Base-by-base conservation (phyloP, 2,888 invertebrate species). In the Scelioninae gen. 2 region DNA sequence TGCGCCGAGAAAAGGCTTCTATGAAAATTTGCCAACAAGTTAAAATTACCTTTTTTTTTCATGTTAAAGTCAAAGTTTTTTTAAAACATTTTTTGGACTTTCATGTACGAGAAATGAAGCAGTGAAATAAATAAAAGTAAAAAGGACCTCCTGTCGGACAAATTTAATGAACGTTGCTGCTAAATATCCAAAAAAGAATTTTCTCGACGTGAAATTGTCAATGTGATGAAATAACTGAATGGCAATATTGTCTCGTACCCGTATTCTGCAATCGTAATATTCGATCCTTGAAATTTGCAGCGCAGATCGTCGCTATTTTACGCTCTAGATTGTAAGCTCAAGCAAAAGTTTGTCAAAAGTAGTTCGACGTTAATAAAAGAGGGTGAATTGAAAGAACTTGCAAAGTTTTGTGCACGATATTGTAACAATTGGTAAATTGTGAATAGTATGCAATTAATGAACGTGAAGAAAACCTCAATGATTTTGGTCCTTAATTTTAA, bases 311-410 rank as follows among this genome's bases (percentile, higher is more conserved):
- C 13, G 41, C 28, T 50, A 46, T 55, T 50, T 46, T 50, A 52
- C 52, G 64, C 57, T 64, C 64, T 71, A 71, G 57, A 7, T 55
- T 55, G 19, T 70, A 63, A 57, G 70, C 55, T 63, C 63, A 57
- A 70, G 70, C 58, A 60, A 10, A 60, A 52, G 22, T 33, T 53
- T n/a, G 19, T 43, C 11, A 46, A 55, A 55, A 64, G 18, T 48
- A 16, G 16, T 16, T 39, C 16, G 28, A 41, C n/a, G 43, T 43
- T 33, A 10, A 11, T 41, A 18, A 11, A 39, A 45, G 16, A 50
- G n/a, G 22, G n/a, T 19, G 31, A 16, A 15, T 52, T 13, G 15
- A 39, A 61, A 22, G 10, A 11, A 43, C n/a, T 35, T 7, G n/a
- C 10, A 58, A 11, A 31, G 10, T 37, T 37, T 9, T 19, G 52